Base-by-base conservation (phyloP, 2,888 invertebrate species). In the Monoplex corrugatus region DNA sequence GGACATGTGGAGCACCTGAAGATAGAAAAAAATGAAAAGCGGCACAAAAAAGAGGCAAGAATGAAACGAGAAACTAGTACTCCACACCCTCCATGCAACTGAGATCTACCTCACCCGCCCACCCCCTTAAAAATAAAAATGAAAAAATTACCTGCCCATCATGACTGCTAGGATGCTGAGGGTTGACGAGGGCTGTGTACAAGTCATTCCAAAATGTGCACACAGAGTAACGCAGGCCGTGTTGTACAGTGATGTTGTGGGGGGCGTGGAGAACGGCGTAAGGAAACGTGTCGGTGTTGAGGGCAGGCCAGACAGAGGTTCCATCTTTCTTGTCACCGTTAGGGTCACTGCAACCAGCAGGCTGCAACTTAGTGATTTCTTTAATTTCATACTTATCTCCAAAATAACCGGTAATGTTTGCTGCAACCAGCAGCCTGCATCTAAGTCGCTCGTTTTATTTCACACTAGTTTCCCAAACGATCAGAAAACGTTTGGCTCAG, bases 261-360 rank as follows among this genome's bases (percentile, higher is more conserved):
- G 80, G 78, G 40, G 80, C 28, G 35, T 35, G 28, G 80, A 80
- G 43, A 3, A 80, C 28, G 80, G 80, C 80, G 28, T 80, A 80
- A 5, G 80, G 43, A 28, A 23, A 80, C 43, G 43, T 80, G 80
- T 40, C 28, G 80, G 23, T 43, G 80, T 80, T 43, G 28, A 80
- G 28, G 43, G 80, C 43, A 43, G 80, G 80, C 80, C 80, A 80
- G 43, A 6, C 28, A 10, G 28, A n/a, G 8, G 80, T 23, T 8
- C 8, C 28, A 28, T 43, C 80, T 3, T 28, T 19, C 19, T 8
- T 13, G 50, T 50, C 80, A 43, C 13, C 32, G 28, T 80, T 80
- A 28, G 80, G 80, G 10, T 80, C 43, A 5, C 80, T 80, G 80
- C 43, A 80, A 43, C 19, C 38, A 38, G 16, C 16, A 35, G 75